phyloP scores from a whole-genome alignment of 37 sponge, comb jelly and placozoan genomes.

The Spongia lamella region DNA sequence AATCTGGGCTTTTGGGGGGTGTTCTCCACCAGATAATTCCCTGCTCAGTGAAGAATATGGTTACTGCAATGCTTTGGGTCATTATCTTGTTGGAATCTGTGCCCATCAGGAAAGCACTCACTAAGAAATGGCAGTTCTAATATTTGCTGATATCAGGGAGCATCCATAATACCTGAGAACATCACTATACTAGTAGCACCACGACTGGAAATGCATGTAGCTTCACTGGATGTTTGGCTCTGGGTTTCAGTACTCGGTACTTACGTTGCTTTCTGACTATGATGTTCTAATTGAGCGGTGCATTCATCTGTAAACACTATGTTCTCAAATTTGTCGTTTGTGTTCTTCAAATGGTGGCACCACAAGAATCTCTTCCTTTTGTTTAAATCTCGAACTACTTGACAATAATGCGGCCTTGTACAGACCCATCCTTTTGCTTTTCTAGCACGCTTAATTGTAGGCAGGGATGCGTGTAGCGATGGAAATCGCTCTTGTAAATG shows the following conservation, averaged over 20 bases:
- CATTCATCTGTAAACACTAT: conserved; percentile 34
- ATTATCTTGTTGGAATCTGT: conserved; percentile 39
- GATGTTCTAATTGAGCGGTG: conserved; percentile 23
- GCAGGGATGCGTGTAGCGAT: conserved; percentile 11
- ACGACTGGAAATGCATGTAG: conserved; percentile 23
- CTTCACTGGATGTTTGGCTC: too few species aligned
- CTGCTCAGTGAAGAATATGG: background rate
- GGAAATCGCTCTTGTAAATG: conserved; percentile 17
- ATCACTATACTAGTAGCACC: conserved; percentile 45
- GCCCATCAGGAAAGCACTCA: background rate
- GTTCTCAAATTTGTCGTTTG: conserved; percentile 28
- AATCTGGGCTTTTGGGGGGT: conserved; percentile 3
- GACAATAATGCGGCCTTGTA: conserved; percentile 33
- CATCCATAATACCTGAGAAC: conserved; percentile 45
- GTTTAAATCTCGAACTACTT: conserved; percentile 26
- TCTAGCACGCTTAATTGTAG: conserved; percentile 16
- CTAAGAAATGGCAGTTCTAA: conserved; percentile 24
- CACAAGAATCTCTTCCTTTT: conserved; percentile 28
- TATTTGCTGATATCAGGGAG: conserved; percentile 12
- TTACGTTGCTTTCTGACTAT: conserved; percentile 13
- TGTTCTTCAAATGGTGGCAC: conserved; percentile 3
- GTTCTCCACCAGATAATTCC: conserved; percentile 25
- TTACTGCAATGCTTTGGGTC: conserved; percentile 21
- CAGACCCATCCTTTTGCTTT: too few species aligned
- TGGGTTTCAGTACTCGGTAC: conserved; percentile 26